Evolutionary conservation across 1,140 invertebrate species (phyloP).

Genomic region (Glossosoma conforme): DNA sequence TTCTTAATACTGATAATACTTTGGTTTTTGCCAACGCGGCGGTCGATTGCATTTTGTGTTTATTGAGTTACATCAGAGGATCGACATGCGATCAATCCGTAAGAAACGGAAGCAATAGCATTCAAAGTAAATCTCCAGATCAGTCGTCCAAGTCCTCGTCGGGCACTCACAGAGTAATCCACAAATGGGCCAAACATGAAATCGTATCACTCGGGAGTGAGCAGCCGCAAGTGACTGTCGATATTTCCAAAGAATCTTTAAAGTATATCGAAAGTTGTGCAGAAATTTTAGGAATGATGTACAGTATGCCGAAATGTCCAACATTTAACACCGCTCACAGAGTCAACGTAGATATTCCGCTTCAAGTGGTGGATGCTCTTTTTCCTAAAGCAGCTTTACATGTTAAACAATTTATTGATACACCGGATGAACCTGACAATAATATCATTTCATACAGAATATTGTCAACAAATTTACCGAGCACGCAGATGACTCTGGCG

Average conservation of each 20-base stretch:
- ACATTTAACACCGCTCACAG: slow-evolving; percentile 86
- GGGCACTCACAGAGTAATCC: slow-evolving; percentile 18
- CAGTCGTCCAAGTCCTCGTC: slow-evolving; percentile 20
- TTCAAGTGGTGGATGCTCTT: slow-evolving; percentile 77
- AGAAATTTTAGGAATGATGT: slow-evolving; percentile 85
- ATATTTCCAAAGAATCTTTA: slow-evolving; percentile 79
- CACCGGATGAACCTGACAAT: slow-evolving; percentile 42
- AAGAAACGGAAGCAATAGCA: slow-evolving; percentile 32
- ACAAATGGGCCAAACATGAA: slow-evolving; percentile 21
- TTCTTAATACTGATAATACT: slow-evolving; percentile 86
- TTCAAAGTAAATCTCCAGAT: slow-evolving; percentile 33
- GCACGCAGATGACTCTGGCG: slow-evolving; percentile 52
- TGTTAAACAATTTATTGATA: slow-evolving; percentile 46
- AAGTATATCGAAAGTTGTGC: slow-evolving; percentile 81
- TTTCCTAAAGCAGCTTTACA: slow-evolving; percentile 63
- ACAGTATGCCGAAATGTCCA: slow-evolving; percentile 90
- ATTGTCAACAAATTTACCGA: slow-evolving; percentile 54
- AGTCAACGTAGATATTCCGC: slow-evolving; percentile 72
- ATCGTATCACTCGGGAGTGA: slow-evolving; percentile 1
- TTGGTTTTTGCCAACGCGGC: slow-evolving; percentile 91
- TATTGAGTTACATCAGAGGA: slow-evolving; percentile 64
- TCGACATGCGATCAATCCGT: slow-evolving; percentile 41
- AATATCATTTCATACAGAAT: slow-evolving; percentile 58
- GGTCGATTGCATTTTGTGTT: slow-evolving; percentile 86
- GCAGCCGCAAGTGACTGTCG: slow-evolving; percentile 49